Conservation (phyloP, 2,888 invertebrate species). For the Dusona sp. region DNA sequence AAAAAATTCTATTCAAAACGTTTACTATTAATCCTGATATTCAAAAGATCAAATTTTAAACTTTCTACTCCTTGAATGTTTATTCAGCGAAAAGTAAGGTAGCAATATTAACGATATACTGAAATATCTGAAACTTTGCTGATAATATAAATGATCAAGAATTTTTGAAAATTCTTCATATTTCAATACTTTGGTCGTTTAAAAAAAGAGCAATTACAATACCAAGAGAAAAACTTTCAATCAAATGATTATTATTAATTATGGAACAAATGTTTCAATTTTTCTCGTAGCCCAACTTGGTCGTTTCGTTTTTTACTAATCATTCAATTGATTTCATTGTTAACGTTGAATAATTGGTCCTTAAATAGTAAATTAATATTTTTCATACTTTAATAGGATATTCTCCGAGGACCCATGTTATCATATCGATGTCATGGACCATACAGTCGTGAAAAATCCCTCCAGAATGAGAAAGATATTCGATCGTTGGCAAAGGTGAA, state of each 20-base stretch:
- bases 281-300: neutral
- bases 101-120: neutral
- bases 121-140: neutral
- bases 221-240: no score
- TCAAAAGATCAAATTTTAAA: neutral
- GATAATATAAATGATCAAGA: neutral
- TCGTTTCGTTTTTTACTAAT: neutral
- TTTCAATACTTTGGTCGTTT: neutral
- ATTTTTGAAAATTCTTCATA: neutral
- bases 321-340: neutral
- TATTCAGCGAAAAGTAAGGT: neutral
- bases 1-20: no score
- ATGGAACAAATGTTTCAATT: neutral
- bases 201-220: no score
- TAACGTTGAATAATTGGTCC: neutral
- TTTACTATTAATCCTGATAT: no score
- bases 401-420: conserved; percentile 88
- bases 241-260: neutral
- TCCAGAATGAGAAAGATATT: conserved; percentile 88
- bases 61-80: neutral
- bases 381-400: conserved; percentile 86
- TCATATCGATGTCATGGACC: conserved; percentile 89
- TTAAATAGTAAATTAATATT: neutral
- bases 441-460: conserved; percentile 90
- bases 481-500: conserved; percentile 88